A percentile compares a stretch with the other conserved stretches of the same genome.
Conservation (phyloP, 2,888 invertebrate genomes). For the Marronus borbonicus region DNA sequence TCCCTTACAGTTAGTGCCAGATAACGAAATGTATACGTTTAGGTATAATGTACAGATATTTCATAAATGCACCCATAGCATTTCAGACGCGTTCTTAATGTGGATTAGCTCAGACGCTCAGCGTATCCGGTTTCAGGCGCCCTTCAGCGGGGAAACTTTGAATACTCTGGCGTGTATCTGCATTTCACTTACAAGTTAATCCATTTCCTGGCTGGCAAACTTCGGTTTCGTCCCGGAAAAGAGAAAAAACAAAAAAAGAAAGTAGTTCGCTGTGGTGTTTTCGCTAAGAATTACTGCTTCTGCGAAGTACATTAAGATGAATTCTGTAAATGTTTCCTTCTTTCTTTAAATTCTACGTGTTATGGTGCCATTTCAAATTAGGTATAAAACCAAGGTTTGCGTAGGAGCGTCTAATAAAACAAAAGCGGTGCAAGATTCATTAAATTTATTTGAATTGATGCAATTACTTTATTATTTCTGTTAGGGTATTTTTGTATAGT, state of each 20-base stretch:
- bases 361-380: too few relatives aligned
- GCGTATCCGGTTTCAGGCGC: background rate
- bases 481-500: too few relatives aligned
- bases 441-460: too few relatives aligned
- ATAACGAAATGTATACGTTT: slow-evolving; percentile 5
- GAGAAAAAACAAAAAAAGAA: slow-evolving; percentile 9
- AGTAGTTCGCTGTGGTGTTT: background rate
- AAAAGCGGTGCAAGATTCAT: too few relatives aligned
- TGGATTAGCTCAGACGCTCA: background rate
- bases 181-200: slow-evolving; percentile 17
- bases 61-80: slow-evolving; percentile 10
- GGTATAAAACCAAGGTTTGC: too few relatives aligned
- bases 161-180: slow-evolving; percentile 13
- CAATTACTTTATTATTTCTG: too few relatives aligned
- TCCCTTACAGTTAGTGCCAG: background rate
- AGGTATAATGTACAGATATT: background rate
- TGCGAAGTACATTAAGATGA: background rate
- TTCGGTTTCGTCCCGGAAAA: slow-evolving; percentile 9
- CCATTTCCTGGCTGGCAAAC: slow-evolving; percentile 11
- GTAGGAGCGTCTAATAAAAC: too few relatives aligned
- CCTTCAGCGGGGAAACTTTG: background rate
- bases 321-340: background rate
- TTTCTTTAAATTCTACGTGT: too few relatives aligned
- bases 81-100: slow-evolving; percentile 10
- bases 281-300: background rate